Conservation (phyloP, 35 echinoderm and acorn worm species). For the Ophioderma brevispina region DNA sequence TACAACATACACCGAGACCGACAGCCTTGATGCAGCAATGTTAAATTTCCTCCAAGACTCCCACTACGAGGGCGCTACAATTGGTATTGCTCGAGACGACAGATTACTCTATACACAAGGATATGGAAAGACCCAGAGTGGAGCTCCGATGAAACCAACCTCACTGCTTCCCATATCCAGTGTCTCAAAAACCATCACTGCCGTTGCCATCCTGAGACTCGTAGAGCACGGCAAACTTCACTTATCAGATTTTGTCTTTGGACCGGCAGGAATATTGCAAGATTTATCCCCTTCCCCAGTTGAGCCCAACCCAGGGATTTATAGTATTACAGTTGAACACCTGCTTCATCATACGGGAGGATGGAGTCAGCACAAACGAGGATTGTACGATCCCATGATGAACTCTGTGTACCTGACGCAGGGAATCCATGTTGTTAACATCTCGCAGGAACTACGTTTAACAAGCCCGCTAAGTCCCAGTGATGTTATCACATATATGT, state of each 20-base stretch:
- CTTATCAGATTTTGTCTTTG: slow-evolving; percentile 79
- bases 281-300: slow-evolving; percentile 23
- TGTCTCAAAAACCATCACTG: slow-evolving; percentile 93
- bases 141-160: slow-evolving; percentile 60
- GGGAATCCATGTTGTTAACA: slow-evolving; percentile 85
- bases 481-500: slow-evolving; percentile 74
- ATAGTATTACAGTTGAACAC: slow-evolving; percentile 75
- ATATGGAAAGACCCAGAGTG: slow-evolving; percentile 61
- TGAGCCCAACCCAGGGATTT: slow-evolving; percentile 61
- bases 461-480: neutral
- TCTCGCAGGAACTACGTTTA: slow-evolving; percentile 70
- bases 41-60: slow-evolving; percentile 68
- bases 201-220: slow-evolving; percentile 80
- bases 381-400: slow-evolving; percentile 68
- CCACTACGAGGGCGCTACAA: slow-evolving; percentile 79
- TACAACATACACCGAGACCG: slow-evolving; percentile 25
- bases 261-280: slow-evolving; percentile 54
- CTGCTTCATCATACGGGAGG: slow-evolving; percentile 89
- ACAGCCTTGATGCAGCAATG: slow-evolving; percentile 43
- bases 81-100: slow-evolving; percentile 68
- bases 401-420: slow-evolving; percentile 72
- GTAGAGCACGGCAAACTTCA: slow-evolving; percentile 56
- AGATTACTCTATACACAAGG: slow-evolving; percentile 71
- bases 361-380: slow-evolving; percentile 53
- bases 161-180: slow-evolving; percentile 81